phyloP scores from a whole-genome alignment of 2,113 vertebrate species.

The Mungos mungo region DNA sequence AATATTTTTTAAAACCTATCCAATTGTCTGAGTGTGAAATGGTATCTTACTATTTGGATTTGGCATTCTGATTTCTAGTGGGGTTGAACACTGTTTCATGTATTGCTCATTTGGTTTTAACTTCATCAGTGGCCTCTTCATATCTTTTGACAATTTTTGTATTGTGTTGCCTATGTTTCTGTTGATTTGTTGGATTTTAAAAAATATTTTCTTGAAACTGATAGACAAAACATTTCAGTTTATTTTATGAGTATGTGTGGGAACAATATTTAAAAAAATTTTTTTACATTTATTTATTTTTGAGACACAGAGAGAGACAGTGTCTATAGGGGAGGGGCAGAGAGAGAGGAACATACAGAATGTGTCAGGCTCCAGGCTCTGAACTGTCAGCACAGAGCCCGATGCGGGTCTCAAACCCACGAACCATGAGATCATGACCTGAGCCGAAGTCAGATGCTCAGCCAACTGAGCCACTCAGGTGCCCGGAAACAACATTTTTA shows the following conservation, averaged over 20 bases:
- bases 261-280: too few species aligned
- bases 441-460: too few species aligned
- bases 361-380: too few species aligned
- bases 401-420: too few species aligned
- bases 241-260: neutral
- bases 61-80: neutral
- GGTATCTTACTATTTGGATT: neutral
- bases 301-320: too few species aligned
- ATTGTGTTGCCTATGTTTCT: neutral
- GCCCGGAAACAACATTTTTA: neutral
- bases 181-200: neutral
- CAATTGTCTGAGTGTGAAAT: neutral
- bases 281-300: too few species aligned
- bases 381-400: too few species aligned
- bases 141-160: slow-evolving; percentile 18
- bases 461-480: too few species aligned
- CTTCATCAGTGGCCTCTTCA: neutral
- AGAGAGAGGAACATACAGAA: too few species aligned
- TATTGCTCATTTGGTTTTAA: neutral
- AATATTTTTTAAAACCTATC: neutral
- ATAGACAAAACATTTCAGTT: neutral
- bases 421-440: too few species aligned
- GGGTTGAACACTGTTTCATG: neutral
- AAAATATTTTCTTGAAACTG: neutral
- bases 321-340: too few species aligned